Conservation (phyloP, 2,797 vertebrate genomes). For the Limnodromus scolopaceus region DNA sequence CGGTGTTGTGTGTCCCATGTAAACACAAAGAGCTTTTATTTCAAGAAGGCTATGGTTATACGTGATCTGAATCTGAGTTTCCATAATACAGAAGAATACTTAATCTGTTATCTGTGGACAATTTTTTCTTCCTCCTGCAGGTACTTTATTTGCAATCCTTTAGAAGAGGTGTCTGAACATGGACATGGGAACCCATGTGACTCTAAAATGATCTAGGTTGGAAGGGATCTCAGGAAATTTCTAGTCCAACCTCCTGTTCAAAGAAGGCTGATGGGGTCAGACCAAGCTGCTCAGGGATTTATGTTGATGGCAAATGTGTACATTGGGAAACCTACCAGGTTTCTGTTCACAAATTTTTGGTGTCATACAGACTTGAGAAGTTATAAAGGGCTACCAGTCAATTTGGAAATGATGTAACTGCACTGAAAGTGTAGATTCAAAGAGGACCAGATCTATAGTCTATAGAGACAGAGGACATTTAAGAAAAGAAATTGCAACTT, state of each 20-base stretch:
- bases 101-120: not conserved
- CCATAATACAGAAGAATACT: not conserved
- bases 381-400: not conserved
- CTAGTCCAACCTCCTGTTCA: not conserved
- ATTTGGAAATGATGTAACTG: not conserved
- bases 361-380: not conserved
- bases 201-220: not conserved
- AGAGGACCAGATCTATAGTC: not conserved
- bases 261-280: not conserved
- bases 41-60: not conserved
- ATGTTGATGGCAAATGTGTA: not conserved
- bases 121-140: not conserved
- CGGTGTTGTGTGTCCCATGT: not conserved
- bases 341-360: not conserved
- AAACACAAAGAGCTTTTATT: not conserved
- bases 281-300: not conserved
- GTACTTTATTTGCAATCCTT: not conserved
- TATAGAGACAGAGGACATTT: not conserved
- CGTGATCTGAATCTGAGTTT: not conserved
- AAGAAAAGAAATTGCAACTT: not conserved
- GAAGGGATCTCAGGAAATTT: not conserved
- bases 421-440: accelerated
- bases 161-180: not conserved
- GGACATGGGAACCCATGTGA: not conserved
- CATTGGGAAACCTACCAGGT: accelerated